Conservation (phyloP, 1,140 invertebrate species). For the Caerostris darwini region DNA sequence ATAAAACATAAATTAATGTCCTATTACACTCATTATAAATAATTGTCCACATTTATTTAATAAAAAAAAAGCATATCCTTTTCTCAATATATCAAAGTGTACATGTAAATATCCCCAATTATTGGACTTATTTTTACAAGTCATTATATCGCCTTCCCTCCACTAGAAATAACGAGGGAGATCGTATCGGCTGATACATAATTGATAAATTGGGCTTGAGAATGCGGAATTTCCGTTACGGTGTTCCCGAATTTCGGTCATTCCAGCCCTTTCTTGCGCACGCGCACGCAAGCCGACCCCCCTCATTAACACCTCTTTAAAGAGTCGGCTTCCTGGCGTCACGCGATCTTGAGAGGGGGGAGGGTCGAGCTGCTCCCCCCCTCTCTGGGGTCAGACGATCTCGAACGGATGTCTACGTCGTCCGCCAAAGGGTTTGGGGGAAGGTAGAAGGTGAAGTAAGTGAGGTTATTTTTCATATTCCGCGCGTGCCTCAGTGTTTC, state of each 20-base stretch:
- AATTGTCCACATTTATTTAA: no score
- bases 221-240: constrained; percentile 30
- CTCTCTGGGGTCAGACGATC: neutral
- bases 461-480: neutral
- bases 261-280: neutral
- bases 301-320: constrained; percentile 22
- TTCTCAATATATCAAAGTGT: no score
- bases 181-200: neutral
- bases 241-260: neutral
- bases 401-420: neutral
- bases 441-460: neutral
- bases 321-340: neutral
- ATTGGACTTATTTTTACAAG: no score
- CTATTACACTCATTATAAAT: no score
- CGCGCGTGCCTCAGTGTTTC: neutral
- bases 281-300: neutral
- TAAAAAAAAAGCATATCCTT: no score
- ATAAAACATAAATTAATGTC: no score
- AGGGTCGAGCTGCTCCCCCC: neutral
- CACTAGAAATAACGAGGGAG: neutral
- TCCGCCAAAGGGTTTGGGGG: neutral
- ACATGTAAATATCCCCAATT: no score
- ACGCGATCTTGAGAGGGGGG: neutral
- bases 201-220: neutral
- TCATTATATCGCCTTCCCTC: no score